phyloP scores from a whole-genome alignment of 2,797 vertebrate genomes.

The Xiphophorus birchmanni region DNA sequence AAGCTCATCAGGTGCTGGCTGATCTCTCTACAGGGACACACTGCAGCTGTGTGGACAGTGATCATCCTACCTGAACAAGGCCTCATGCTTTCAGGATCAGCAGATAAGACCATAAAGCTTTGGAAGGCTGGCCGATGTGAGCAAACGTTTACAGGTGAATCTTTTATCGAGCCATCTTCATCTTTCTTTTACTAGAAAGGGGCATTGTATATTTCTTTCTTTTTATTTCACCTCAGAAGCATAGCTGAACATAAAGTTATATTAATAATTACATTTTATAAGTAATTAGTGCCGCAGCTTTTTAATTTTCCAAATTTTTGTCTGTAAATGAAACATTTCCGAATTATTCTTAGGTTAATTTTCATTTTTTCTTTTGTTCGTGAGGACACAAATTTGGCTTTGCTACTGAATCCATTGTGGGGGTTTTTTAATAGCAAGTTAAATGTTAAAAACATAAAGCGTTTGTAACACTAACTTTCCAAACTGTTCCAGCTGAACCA shows the following conservation, averaged over 20 bases:
- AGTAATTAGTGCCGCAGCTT: neutral
- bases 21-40: conserved; percentile 85
- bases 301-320: neutral
- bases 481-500: neutral
- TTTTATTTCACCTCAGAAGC: neutral
- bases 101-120: conserved; percentile 95
- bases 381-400: neutral
- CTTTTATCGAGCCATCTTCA: neutral
- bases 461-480: neutral
- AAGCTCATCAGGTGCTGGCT: conserved; percentile 10
- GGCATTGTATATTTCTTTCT: neutral
- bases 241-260: neutral
- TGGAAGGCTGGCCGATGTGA: conserved; percentile 97
- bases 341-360: neutral
- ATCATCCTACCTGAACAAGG: conserved; percentile 95
- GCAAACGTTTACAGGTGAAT: conserved; percentile 88
- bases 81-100: conserved; percentile 96
- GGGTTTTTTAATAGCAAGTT: neutral
- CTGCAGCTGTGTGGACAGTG: conserved; percentile 95
- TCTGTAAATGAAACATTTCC: neutral
- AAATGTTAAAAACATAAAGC: neutral
- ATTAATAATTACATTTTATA: neutral
- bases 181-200: neutral
- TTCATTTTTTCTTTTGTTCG: neutral
- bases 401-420: neutral